Conservation (phyloP, 2,113 vertebrate species). For the Sterna hirundo region DNA sequence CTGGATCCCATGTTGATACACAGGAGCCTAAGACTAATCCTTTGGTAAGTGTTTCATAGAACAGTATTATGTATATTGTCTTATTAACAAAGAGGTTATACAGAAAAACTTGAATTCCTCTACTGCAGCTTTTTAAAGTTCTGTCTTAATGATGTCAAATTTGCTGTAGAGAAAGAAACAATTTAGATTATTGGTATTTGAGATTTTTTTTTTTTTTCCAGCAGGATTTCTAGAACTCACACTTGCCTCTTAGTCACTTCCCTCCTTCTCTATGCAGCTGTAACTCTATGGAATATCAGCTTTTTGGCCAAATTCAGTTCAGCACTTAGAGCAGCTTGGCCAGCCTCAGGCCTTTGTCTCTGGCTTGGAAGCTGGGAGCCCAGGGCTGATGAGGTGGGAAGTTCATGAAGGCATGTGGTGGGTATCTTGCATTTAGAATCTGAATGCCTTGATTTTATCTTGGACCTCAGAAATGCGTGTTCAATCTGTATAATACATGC, state of each 20-base stretch:
- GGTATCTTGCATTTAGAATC: not conserved
- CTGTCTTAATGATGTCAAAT: not conserved
- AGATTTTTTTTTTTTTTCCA: not conserved
- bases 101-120: not conserved
- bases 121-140: not conserved
- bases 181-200: not conserved
- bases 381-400: not conserved
- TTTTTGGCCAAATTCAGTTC: not conserved
- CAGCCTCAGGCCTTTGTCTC: not conserved
- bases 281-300: not conserved
- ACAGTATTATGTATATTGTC: not conserved
- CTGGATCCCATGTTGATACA: constrained; percentile 23
- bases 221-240: not conserved
- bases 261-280: not conserved
- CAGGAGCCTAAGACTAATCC: constrained; percentile 59
- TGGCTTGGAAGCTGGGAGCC: not conserved
- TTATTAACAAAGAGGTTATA: not conserved
- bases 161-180: not conserved
- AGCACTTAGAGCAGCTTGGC: not conserved
- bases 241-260: not conserved
- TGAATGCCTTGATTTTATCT: not conserved
- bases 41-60: constrained; percentile 51
- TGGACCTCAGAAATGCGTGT: not conserved
- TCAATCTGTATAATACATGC: not conserved
- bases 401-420: not conserved